Evolutionary conservation across 1,140 invertebrate species (phyloP).

Genomic region (Pseudomyrmex pallidus): DNA sequence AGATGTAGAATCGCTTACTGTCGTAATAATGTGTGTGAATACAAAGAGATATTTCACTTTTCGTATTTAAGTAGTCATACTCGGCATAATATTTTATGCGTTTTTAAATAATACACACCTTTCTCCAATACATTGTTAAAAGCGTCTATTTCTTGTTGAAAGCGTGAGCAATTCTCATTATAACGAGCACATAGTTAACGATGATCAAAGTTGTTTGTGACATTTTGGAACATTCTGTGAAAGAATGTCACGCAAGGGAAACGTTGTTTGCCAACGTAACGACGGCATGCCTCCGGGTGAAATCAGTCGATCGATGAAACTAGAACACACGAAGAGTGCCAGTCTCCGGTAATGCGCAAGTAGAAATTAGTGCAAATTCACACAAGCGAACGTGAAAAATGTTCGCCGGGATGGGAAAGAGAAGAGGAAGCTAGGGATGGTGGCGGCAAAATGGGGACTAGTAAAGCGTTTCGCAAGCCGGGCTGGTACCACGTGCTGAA

Average conservation of each 20-base stretch:
- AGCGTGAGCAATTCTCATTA: background rate
- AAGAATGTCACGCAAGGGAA: background rate
- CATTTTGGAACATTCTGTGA: background rate
- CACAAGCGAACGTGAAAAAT: slow-evolving; percentile 59
- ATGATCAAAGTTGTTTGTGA: background rate
- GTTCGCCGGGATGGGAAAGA: background rate
- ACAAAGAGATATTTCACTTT: background rate
- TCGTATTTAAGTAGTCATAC: background rate
- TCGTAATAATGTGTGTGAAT: background rate
- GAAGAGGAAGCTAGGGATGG: background rate
- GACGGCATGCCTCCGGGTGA: background rate
- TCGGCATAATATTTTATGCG: background rate
- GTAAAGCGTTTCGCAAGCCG: slow-evolving; percentile 34
- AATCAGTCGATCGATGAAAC: slow-evolving; percentile 34
- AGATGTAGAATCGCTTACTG: background rate
- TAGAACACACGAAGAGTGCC: slow-evolving; percentile 1
- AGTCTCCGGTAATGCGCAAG: slow-evolving; percentile 10
- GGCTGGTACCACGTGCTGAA: slow-evolving; percentile 73
- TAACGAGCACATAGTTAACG: slow-evolving; percentile 5
- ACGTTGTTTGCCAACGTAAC: too few relatives aligned
- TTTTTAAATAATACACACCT: background rate
- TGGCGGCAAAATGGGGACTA: slow-evolving; percentile 4
- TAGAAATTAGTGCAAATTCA: slow-evolving; percentile 66
- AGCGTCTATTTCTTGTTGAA: background rate
- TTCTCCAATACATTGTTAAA: background rate